Base-by-base conservation (phyloP, 1,140 invertebrate genomes). In the Acyrthosiphon pisum region DNA sequence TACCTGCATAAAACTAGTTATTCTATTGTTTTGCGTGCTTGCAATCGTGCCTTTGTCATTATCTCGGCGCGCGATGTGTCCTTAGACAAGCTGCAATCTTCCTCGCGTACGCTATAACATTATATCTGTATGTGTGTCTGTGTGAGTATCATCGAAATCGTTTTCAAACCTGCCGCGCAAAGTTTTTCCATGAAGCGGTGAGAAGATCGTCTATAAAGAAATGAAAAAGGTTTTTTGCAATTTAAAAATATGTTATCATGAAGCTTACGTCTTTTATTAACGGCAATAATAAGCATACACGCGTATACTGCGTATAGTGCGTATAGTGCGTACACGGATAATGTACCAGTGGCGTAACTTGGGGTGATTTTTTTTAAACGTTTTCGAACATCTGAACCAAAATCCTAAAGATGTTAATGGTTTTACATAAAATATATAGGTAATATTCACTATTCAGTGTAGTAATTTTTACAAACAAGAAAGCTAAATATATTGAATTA, bases 1-100 rank as follows among this genome's bases (percentile, higher is more conserved):
- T 50, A 26, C 20, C 22, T 53, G 30, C 20, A 84, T 84, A 84
- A 76, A 76, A 76, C 60, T 41, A 86, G 48, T 53, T 53, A 53
- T 89, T 89, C 87, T 89, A 89, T 89, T 89, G 46, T 89, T 53
- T 89, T 35, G 22, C 87, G 41, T 44, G 87, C 46, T 89, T 50
- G 87, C 7, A 53, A 89, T 53, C 46, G 44, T 35, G 48, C 50
- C 87, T 89, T 89, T 89, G 87, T 88, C n/a, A 89, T 89, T 89
- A 89, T 53, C n/a, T 35, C 30, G 48, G 48, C 48, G 46, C 35
- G 46, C 44, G 44, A n/a, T 84, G 60, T 86, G 41, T 86, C 84
- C 26, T 86, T 86, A 46, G 14, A 76, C 41, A 22, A 30, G 84
- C 41, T 41, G 37, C 83, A 76, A 86, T 86, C 30, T 86, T 86